Evolutionary conservation across 2,113 vertebrate genomes (phyloP).

Genomic region (Psilopogon haemacephalus): DNA sequence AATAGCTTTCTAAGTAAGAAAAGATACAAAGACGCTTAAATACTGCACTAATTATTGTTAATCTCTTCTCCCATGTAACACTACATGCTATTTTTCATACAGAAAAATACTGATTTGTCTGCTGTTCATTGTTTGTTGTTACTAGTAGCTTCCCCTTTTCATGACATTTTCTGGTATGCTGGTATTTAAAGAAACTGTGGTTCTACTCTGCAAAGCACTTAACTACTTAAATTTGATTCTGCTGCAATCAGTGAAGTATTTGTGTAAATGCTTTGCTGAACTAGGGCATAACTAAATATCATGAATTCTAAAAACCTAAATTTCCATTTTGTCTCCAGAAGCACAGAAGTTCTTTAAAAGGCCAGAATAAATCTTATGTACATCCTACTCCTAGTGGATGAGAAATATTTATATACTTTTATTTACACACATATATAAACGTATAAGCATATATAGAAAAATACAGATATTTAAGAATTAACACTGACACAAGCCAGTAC

Average conservation of each 20-base stretch:
- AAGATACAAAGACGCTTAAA: no score
- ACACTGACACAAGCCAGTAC: not conserved
- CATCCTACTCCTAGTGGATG: not conserved
- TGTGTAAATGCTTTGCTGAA: constrained; percentile 15
- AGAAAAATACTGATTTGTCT: not conserved
- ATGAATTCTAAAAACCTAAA: not conserved
- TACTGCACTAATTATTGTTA: not conserved
- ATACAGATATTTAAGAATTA: not conserved
- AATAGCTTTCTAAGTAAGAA: no score
- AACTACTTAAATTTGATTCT: constrained; percentile 6
- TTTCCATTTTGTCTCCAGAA: constrained; percentile 16
- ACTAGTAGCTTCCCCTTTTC: not conserved
- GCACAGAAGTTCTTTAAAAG: not conserved
- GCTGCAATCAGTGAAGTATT: not conserved
- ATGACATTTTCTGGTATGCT: not conserved
- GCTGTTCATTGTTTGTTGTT: not conserved
- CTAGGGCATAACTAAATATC: not conserved
- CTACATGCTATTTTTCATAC: not conserved
- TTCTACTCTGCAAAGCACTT: not conserved
- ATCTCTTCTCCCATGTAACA: not conserved
- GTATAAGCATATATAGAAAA: not conserved
- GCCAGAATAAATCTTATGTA: not conserved
- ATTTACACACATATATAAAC: not conserved
- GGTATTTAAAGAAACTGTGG: not conserved
- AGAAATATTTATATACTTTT: not conserved